These are phyloP conservation scores for Pleuronectes platessa DNA, from an alignment of 2,113 vertebrate species.

Conservation along the genomic window DNA sequence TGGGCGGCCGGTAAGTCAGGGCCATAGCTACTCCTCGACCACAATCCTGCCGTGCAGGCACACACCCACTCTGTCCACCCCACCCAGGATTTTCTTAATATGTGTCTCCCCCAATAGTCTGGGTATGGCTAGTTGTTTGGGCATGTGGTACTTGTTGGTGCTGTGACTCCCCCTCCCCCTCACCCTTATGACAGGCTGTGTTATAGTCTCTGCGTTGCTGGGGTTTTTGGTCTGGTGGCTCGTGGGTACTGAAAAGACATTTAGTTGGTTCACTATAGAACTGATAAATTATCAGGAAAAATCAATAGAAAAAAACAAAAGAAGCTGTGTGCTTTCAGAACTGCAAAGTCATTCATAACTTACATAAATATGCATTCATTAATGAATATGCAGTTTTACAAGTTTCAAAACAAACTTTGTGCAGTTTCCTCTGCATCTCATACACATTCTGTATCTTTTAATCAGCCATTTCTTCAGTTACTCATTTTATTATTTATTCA, in stretches of 20 bases:
- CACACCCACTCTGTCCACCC: slow-evolving; percentile 55
- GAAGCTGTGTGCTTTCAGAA: too few relatives aligned
- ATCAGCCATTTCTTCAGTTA: neutral
- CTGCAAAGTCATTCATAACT: too few relatives aligned
- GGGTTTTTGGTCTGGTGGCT: slow-evolving; percentile 60
- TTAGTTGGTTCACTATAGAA: slow-evolving; percentile 4
- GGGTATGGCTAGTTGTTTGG: slow-evolving; percentile 68
- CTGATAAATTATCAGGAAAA: neutral
- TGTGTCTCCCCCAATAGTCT: slow-evolving; percentile 48
- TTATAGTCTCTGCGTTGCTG: slow-evolving; percentile 54
- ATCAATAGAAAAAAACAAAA: too few relatives aligned
- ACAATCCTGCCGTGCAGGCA: slow-evolving; percentile 50
- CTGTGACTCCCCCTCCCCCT: slow-evolving; percentile 52
- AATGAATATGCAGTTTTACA: neutral
- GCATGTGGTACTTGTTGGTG: slow-evolving; percentile 73
- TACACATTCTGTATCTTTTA: slow-evolving; percentile 7
- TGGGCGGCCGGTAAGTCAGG: slow-evolving; percentile 99
- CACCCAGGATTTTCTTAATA: slow-evolving; percentile 27
- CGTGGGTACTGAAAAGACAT: slow-evolving; percentile 38
- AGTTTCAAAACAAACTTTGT: neutral
- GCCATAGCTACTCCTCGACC: slow-evolving; percentile 57
- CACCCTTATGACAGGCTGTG: slow-evolving; percentile 52
- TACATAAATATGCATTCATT: too few relatives aligned
- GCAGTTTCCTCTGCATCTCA: slow-evolving; percentile 1
- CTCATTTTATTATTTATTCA: neutral